These are phyloP conservation scores for Phrynosoma blainvillii DNA, from an alignment of 2,113 vertebrate species.

Conservation along the genomic window DNA sequence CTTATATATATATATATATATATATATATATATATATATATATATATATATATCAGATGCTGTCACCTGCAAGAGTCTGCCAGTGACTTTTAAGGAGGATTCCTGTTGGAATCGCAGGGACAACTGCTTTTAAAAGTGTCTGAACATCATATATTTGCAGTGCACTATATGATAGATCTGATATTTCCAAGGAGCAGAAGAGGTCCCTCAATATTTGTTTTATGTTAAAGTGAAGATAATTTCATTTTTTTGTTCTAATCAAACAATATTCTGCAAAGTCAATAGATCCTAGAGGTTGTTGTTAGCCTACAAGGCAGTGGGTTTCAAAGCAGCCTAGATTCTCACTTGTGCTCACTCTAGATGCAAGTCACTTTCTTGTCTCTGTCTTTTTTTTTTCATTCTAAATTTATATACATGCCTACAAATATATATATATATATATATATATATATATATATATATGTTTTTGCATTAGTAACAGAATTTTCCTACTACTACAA, in stretches of 20 bases:
- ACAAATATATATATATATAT: too few relatives aligned
- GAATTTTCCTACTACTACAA: background rate
- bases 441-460: too few relatives aligned
- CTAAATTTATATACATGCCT: background rate
- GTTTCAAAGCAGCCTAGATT: background rate
- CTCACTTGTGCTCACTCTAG: background rate
- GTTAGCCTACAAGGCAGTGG: background rate
- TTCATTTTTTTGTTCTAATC: conserved; percentile 5
- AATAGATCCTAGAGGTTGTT: background rate
- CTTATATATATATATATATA: too few relatives aligned
- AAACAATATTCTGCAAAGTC: background rate
- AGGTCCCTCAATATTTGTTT: background rate
- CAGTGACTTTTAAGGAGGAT: background rate
- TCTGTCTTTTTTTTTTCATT: background rate
- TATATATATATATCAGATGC: too few relatives aligned
- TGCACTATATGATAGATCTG: background rate
- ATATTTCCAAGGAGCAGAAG: background rate
- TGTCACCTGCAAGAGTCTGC: background rate
- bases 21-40: too few relatives aligned
- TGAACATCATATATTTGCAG: background rate
- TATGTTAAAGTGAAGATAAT: conserved; percentile 10
- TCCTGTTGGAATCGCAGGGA: background rate
- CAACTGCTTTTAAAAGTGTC: conserved; percentile 1
- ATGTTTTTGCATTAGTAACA: background rate
- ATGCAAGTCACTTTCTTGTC: background rate